Base-by-base conservation (phyloP, 1,140 invertebrate genomes). In the Capitella teleta region DNA sequence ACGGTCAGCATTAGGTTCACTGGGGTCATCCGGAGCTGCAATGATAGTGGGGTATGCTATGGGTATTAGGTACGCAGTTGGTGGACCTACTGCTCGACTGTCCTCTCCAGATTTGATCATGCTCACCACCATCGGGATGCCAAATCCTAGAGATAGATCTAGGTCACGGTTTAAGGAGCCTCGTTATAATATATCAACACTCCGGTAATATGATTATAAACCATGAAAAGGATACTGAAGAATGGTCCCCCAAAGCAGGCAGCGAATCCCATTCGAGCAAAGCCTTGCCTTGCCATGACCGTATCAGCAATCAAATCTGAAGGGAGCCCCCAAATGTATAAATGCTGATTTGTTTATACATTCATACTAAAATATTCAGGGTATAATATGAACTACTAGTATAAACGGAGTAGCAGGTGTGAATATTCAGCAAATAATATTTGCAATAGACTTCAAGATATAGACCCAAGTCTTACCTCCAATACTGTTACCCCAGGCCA, bases 401-500 rank as follows among this genome's bases (percentile, higher is more conserved):
- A n/a, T n/a, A n/a, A n/a, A n/a, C n/a, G n/a, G n/a, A n/a, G n/a
- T n/a, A n/a, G n/a, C n/a, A n/a, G n/a, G n/a, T n/a, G n/a, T n/a
- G n/a, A n/a, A n/a, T n/a, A n/a, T n/a, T n/a, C n/a, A n/a, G n/a
- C n/a, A n/a, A n/a, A n/a, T n/a, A n/a, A n/a, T n/a, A n/a, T n/a
- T n/a, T n/a, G n/a, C n/a, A n/a, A n/a, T n/a, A n/a, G n/a, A n/a
- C n/a, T n/a, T n/a, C n/a, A n/a, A n/a, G n/a, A n/a, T n/a, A n/a
- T n/a, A n/a, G n/a, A n/a, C n/a, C 16, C 2, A 28, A 12, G 2
- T 26, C 37, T 32, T 32, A 26, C 26, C 26, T 4, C 80, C 79
- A 46, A 84, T 70, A 62, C 78, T 80, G 64, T 85, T 85, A 25
- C 80, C 80, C 81, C 81, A 83, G 0, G 83, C 81, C 16, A 85